Evolutionary conservation across 23 tunicate genomes (phyloP), one percentile per base, ranked within the genome.

Genomic region (Diplosoma virens): DNA sequence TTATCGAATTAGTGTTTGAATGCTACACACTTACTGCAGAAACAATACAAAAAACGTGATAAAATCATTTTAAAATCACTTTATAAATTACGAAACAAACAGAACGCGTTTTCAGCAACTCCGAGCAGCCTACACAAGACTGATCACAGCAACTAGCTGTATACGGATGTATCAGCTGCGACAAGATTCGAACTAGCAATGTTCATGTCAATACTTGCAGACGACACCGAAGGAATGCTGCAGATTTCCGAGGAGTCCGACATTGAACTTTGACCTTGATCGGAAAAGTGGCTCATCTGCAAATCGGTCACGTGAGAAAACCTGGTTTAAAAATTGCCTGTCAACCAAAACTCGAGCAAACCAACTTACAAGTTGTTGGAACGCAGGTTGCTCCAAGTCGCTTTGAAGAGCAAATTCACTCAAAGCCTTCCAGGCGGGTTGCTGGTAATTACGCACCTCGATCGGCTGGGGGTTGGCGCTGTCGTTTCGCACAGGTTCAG

Each of bases 371-470:
- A 90, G 48, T 75, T 90, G 97, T 66, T 90, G 97, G 69, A 90
- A 90, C 6, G 95, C 87, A 16, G 97, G 97, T 79, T 90, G 89
- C 41, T 90, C 97, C 27, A 90, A 84, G 25, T 90, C 90, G 67
- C 79, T 83, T 79, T 83, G 89, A 27, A 90, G 76, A 0, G 97
- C 89, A 31, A 90, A 90, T 63, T 90, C 97, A 35, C 90, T 79
- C 74, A 90, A 82, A 2, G 97, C 86, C 79, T 90, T 90, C 97
- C 97, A 90, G n/a, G 90, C 89, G 24, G 97, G 90, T 41, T 90
- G 90, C 72, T 90, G 97, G 67, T 90, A 80, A 48, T 90, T 89
- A 29, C 72, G 80, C 1, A 89, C 88, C 63, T 89, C 88, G 16
- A 82, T 77, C 0, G 96, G 76, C 24, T 82, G 77, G n/a, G 83